Percentiles rank a stretch among this genome's conserved stretches.
Evolutionary conservation across 1,140 invertebrate genomes (phyloP).

Genomic region (Euwallacea fornicatus): DNA sequence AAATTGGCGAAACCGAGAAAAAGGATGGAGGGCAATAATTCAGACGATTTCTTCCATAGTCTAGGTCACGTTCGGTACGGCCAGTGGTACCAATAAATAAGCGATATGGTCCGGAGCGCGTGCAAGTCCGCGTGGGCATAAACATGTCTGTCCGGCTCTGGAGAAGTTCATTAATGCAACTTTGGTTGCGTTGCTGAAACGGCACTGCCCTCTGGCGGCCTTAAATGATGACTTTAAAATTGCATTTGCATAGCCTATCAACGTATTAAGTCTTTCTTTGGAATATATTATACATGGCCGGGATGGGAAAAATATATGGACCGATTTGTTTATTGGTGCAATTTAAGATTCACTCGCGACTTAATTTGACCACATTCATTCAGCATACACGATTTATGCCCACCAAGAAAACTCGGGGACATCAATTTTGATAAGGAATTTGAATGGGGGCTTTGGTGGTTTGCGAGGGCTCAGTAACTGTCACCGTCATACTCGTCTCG

Average conservation of each 20-base stretch:
- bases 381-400: too few relatives aligned
- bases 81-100: constrained; percentile 53
- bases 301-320: constrained; percentile 24
- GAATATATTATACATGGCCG: constrained; percentile 33
- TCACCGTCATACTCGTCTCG: too few relatives aligned
- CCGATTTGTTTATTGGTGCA: constrained; percentile 20
- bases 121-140: constrained; percentile 51
- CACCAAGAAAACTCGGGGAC: too few relatives aligned
- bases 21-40: constrained; percentile 46
- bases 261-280: constrained; percentile 37
- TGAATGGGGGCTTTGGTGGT: too few relatives aligned
- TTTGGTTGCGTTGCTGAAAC: constrained; percentile 50
- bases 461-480: too few relatives aligned
- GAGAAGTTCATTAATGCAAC: constrained; percentile 54
- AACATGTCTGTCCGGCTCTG: constrained; percentile 52
- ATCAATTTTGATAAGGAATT: too few relatives aligned
- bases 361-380: constrained; percentile 11
- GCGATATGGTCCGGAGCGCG: constrained; percentile 53
- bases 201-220: constrained; percentile 48
- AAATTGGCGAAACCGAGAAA: constrained; percentile 40
- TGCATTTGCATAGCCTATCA: constrained; percentile 51
- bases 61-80: constrained; percentile 51
- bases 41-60: constrained; percentile 51
- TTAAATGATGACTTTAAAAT: constrained; percentile 53
- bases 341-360: constrained; percentile 18